Percentiles rank a stretch among this genome's conserved stretches.
phyloP scores from a whole-genome alignment of 2,797 vertebrate species.

The Lepidocolaptes lacrymiger region DNA sequence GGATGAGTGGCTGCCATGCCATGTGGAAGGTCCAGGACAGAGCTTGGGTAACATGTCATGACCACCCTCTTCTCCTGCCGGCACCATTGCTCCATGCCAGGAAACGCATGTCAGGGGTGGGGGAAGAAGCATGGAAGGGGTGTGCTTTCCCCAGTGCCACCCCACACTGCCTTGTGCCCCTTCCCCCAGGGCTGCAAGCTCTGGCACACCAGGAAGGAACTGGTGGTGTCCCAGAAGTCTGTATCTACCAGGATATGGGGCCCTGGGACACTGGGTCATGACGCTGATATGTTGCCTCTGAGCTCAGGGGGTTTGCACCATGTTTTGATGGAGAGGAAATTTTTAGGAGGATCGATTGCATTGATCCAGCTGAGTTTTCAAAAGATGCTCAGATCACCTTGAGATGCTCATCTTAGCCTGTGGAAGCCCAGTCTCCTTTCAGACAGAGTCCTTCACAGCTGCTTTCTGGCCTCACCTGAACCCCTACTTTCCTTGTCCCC shows the following conservation, averaged over 20 bases:
- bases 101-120: accelerated
- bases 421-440: neutral
- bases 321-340: neutral
- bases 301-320: neutral
- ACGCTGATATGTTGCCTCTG: neutral
- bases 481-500: neutral
- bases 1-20: accelerated
- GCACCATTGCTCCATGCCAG: neutral
- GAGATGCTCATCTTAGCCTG: neutral
- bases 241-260: neutral
- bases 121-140: neutral
- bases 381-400: constrained; percentile 17
- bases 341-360: neutral
- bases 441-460: neutral
- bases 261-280: neutral
- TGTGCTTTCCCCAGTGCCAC: neutral
- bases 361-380: neutral
- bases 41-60: accelerated
- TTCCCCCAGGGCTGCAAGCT: neutral
- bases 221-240: neutral
- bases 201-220: neutral
- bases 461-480: neutral
- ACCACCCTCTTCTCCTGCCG: neutral
- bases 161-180: neutral
- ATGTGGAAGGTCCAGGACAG: accelerated